Evolutionary conservation across 2,797 vertebrate species (phyloP).

Genomic region (Xenentodon cancila): DNA sequence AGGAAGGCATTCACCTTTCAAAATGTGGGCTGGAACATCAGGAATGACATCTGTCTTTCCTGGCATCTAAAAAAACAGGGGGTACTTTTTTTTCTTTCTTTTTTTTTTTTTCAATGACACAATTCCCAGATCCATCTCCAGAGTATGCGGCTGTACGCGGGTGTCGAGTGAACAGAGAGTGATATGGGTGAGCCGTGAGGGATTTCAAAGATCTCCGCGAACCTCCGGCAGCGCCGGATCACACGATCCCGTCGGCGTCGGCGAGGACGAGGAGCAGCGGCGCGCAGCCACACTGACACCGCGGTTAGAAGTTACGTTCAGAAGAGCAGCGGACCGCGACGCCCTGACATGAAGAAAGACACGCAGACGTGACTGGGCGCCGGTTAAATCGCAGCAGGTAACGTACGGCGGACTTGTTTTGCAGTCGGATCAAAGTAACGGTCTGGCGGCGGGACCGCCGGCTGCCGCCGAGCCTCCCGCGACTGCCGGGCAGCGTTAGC

Average conservation of each 20-base stretch:
- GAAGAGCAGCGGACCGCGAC: slow-evolving; percentile 20
- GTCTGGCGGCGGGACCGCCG: slow-evolving; percentile 9
- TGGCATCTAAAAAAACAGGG: too few species aligned
- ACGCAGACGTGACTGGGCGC: slow-evolving; percentile 45
- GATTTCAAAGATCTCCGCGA: neutral
- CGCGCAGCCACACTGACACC: slow-evolving; percentile 16
- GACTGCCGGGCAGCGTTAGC: slow-evolving; percentile 30
- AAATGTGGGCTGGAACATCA: too few species aligned
- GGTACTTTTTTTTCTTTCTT: too few species aligned
- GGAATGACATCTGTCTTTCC: too few species aligned
- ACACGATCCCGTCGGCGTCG: slow-evolving; percentile 18
- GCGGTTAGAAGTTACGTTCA: slow-evolving; percentile 24
- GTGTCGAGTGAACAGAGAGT: too few species aligned
- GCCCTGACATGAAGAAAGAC: slow-evolving; percentile 25
- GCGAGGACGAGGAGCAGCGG: slow-evolving; percentile 10
- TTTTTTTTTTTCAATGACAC: too few species aligned
- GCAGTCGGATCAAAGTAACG: too few species aligned
- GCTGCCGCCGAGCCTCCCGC: slow-evolving; percentile 5
- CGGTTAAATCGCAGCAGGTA: slow-evolving; percentile 36
- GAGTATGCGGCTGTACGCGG: too few species aligned
- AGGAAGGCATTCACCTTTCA: too few species aligned
- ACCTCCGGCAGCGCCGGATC: slow-evolving; percentile 19
- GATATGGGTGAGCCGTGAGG: neutral
- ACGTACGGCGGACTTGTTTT: slow-evolving; percentile 27
- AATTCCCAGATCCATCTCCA: too few species aligned